These are phyloP conservation scores for Parotocinclus haroldoi DNA, from an alignment of 2,797 vertebrate genomes.

Conservation along the genomic window DNA sequence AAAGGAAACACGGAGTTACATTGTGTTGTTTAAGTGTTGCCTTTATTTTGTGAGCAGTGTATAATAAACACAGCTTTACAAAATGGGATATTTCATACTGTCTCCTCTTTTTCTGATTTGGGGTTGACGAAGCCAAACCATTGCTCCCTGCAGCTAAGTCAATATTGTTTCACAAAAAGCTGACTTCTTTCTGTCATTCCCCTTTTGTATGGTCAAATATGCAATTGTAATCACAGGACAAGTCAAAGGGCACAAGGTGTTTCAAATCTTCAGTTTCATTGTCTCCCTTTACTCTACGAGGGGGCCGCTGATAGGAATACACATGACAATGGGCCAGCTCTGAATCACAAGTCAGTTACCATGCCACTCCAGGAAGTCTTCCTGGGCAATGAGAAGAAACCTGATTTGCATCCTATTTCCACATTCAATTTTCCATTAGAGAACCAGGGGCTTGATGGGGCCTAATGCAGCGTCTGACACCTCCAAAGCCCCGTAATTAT, in stretches of 20 bases:
- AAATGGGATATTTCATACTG: no score
- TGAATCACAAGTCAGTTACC: conserved; percentile 70
- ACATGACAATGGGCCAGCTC: conserved; percentile 55
- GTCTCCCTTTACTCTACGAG: conserved; percentile 43
- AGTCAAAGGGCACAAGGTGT: conserved; percentile 49
- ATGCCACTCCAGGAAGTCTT: conserved; percentile 61
- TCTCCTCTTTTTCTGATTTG: no score
- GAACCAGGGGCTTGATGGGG: conserved; percentile 69
- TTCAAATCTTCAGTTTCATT: conserved; percentile 43
- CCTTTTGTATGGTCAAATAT: conserved; percentile 35
- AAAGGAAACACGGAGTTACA: no score
- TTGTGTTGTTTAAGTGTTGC: no score
- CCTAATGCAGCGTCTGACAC: conserved; percentile 72
- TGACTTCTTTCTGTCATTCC: conserved; percentile 13
- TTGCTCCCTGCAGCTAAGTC: neutral
- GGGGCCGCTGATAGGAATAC: conserved; percentile 44
- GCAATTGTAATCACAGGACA: conserved; percentile 44
- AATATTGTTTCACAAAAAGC: conserved; percentile 18
- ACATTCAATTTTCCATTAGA: conserved; percentile 67
- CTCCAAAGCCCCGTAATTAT: conserved; percentile 67
- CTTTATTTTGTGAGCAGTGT: no score
- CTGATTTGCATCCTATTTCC: conserved; percentile 72
- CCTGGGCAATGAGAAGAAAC: conserved; percentile 44
- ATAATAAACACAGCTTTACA: no score
- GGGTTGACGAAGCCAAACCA: no score